A percentile compares a stretch with the other conserved stretches of the same genome.
Evolutionary conservation across 2,113 vertebrate species (phyloP).

Genomic region (Chaenogobius annularis): DNA sequence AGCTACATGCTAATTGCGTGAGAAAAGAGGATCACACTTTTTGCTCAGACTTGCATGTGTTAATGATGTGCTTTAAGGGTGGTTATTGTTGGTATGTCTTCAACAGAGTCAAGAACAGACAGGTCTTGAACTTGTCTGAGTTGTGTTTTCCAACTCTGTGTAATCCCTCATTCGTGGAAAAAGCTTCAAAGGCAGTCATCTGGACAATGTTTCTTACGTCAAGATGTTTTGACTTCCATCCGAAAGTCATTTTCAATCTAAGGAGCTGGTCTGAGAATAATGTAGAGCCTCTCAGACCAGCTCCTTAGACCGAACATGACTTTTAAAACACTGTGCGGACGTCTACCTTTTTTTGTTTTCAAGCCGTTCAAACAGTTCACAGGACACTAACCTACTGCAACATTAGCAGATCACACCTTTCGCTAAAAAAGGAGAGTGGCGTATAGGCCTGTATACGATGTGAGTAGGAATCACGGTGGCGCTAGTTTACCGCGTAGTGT

Average conservation of each 20-base stretch:
- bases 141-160: background rate
- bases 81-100: background rate
- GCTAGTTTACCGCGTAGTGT: no score
- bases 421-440: no score
- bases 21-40: background rate
- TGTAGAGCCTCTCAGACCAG: no score
- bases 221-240: background rate
- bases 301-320: no score
- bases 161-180: background rate
- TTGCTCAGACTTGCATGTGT: background rate
- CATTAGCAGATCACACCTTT: no score
- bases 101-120: no score
- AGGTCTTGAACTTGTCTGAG: background rate
- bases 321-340: no score
- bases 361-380: no score
- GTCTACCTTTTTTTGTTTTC: no score
- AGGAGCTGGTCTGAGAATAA: background rate
- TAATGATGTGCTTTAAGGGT: background rate
- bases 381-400: no score
- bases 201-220: background rate
- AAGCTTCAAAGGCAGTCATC: background rate
- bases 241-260: background rate
- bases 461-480: no score
- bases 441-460: no score
- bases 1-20: conserved; percentile 41